phyloP scores from a whole-genome alignment of 2,888 invertebrate species.

The Hydrotaea cyrtoneurina region DNA sequence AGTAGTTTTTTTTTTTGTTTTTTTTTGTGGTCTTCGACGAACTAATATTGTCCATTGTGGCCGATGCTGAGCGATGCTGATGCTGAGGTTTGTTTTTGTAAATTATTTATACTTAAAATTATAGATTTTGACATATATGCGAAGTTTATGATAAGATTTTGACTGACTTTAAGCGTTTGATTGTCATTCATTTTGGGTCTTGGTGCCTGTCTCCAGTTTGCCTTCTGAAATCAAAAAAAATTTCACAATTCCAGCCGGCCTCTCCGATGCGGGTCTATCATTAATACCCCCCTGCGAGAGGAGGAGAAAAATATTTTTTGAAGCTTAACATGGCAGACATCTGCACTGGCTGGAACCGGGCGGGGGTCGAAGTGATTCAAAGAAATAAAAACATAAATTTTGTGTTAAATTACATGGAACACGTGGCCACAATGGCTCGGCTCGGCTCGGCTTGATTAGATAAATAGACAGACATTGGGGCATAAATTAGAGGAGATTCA shows the following conservation, averaged over 20 bases:
- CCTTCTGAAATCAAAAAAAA: background rate
- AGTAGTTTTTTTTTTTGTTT: slow-evolving; percentile 23
- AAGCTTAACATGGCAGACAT: background rate
- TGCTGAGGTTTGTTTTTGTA: slow-evolving; percentile 40
- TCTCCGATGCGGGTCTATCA: background rate
- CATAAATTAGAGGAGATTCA: slow-evolving; percentile 12
- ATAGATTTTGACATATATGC: slow-evolving; percentile 65
- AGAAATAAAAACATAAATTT: slow-evolving; percentile 60
- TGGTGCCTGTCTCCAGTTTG: background rate
- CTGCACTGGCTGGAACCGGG: background rate
- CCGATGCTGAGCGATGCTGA: slow-evolving; percentile 9
- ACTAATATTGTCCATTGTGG: slow-evolving; percentile 3
- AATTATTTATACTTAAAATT: slow-evolving; percentile 65
- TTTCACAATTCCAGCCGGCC: slow-evolving; percentile 38
- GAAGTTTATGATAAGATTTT: slow-evolving; percentile 66
- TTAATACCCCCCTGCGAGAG: background rate
- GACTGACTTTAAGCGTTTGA: slow-evolving; percentile 58
- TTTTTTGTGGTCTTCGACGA: background rate
- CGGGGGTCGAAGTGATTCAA: background rate
- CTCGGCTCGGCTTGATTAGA: slow-evolving; percentile 47
- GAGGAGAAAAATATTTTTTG: background rate
- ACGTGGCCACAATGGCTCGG: slow-evolving; percentile 57
- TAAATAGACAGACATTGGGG: slow-evolving; percentile 42
- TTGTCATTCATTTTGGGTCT: slow-evolving; percentile 49
- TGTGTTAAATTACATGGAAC: slow-evolving; percentile 56